These are phyloP conservation scores for Eumaeus atala DNA, from an alignment of 1,140 invertebrate genomes.

Conservation along the genomic window DNA sequence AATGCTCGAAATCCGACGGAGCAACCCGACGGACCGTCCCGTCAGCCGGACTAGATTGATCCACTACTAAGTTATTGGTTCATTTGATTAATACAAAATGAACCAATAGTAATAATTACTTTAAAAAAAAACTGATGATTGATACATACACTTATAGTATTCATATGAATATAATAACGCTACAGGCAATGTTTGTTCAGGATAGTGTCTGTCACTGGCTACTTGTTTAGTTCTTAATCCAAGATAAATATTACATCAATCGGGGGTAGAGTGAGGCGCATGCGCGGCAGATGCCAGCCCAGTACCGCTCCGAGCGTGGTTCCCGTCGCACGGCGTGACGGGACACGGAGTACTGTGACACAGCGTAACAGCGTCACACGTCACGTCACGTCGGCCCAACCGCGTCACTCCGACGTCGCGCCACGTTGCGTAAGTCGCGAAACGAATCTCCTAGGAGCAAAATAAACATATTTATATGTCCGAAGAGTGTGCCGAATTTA, in stretches of 20 bases:
- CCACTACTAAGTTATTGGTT: slow-evolving; percentile 28
- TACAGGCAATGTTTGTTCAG: slow-evolving; percentile 1
- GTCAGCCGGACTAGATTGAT: slow-evolving; percentile 41
- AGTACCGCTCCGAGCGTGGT: slow-evolving; percentile 63
- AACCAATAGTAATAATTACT: neutral
- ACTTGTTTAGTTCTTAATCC: slow-evolving; percentile 69
- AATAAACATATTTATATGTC: too few relatives aligned
- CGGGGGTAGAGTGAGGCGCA: slow-evolving; percentile 43
- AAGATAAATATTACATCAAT: slow-evolving; percentile 73
- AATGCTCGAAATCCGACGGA: slow-evolving; percentile 35
- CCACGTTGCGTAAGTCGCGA: too few relatives aligned
- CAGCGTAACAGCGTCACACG: neutral
- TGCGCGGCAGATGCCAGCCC: slow-evolving; percentile 44
- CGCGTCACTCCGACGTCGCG: neutral
- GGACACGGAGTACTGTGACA: neutral
- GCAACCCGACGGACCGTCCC: slow-evolving; percentile 28
- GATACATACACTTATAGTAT: neutral
- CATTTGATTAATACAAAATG: too few relatives aligned
- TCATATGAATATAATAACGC: neutral
- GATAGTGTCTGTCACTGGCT: slow-evolving; percentile 38
- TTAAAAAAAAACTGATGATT: neutral
- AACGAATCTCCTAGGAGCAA: too few relatives aligned
- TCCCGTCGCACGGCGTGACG: slow-evolving; percentile 50
- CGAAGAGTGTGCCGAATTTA: too few relatives aligned
- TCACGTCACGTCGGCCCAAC: neutral